Conservation (phyloP, 2,797 vertebrate species). For the Hybognathus amarus region DNA sequence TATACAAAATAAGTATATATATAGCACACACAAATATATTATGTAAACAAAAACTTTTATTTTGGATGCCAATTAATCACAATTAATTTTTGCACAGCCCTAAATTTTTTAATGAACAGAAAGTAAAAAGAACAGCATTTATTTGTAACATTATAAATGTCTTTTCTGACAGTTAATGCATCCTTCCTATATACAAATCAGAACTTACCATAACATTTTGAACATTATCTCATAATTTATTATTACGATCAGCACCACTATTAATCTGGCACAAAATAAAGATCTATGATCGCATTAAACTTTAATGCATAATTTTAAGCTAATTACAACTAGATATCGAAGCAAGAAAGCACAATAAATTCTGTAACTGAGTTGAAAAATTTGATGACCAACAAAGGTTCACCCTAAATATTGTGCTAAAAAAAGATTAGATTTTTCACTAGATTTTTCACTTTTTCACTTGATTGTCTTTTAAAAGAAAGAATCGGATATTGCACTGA, state of each 20-base stretch:
- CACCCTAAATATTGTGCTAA: too few species aligned
- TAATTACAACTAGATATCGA: background rate
- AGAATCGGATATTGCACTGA: too few species aligned
- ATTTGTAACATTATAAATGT: background rate
- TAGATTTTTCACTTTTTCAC: too few species aligned
- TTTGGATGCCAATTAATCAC: too few species aligned
- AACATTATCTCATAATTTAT: background rate
- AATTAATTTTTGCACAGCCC: too few species aligned
- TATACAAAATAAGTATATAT: too few species aligned
- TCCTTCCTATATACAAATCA: background rate
- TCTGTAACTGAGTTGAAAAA: background rate
- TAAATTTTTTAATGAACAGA: background rate
- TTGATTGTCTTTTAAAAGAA: background rate
- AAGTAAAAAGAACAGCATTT: background rate
- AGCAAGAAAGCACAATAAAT: background rate
- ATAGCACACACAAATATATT: too few species aligned
- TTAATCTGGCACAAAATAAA: background rate
- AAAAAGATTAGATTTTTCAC: too few species aligned
- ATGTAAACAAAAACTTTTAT: too few species aligned
- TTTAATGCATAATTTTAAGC: background rate
- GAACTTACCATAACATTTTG: background rate
- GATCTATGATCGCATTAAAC: background rate
- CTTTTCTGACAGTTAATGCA: background rate
- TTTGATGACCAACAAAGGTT: background rate
- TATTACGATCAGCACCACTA: background rate